phyloP scores from a whole-genome alignment of 2,797 vertebrate species.

The Diplodus puntazzo region DNA sequence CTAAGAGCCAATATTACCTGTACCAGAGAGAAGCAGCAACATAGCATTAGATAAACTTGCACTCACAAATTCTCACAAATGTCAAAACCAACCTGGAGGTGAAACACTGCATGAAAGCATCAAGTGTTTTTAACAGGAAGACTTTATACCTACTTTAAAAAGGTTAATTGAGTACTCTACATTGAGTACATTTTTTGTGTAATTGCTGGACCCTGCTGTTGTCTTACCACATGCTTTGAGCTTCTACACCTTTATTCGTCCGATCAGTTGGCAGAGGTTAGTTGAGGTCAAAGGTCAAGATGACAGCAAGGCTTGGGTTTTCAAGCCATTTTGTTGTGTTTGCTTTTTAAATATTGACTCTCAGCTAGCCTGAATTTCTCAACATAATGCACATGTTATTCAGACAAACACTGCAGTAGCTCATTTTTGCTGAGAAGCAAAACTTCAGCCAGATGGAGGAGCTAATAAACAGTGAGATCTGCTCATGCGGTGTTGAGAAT shows the following conservation, averaged over 20 bases:
- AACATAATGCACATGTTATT: neutral
- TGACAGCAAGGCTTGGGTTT: neutral
- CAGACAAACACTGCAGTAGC: slow-evolving; percentile 17
- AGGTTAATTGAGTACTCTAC: neutral
- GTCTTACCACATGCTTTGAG: neutral
- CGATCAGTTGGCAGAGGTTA: neutral
- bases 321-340: slow-evolving; percentile 7
- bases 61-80: slow-evolving; percentile 5
- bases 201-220: neutral
- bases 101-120: neutral
- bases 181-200: neutral
- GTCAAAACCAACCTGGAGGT: slow-evolving; percentile 1
- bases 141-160: neutral
- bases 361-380: neutral
- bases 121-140: slow-evolving; percentile 2
- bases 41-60: neutral
- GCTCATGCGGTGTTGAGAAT: slow-evolving; percentile 25
- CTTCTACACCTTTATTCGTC: neutral
- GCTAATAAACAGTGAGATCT: slow-evolving; percentile 29
- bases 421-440: slow-evolving; percentile 30
- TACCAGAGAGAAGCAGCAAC: neutral
- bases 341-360: neutral
- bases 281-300: neutral
- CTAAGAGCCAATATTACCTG: neutral
- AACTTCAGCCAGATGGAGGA: slow-evolving; percentile 8